Conservation (phyloP, 2,113 vertebrate species). For the Bolborhynchus lineola region DNA sequence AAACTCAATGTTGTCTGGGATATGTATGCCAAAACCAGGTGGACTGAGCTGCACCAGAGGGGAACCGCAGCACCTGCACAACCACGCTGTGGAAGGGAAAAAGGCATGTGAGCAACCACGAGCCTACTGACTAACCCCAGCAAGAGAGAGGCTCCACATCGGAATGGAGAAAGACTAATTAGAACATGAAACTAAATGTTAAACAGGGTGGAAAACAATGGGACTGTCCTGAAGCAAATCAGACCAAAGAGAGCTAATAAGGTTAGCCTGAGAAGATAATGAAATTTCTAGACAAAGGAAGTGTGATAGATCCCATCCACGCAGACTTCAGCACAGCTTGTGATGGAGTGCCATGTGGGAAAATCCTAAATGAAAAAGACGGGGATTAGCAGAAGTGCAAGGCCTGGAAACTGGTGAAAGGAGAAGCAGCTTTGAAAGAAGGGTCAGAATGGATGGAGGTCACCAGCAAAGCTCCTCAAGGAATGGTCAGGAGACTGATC, state of each 20-base stretch:
- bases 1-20: neutral
- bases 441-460: neutral
- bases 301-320: neutral
- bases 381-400: constrained; percentile 11
- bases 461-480: neutral
- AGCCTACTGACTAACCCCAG: neutral
- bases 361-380: neutral
- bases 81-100: fast-evolving
- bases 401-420: neutral
- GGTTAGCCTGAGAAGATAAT: neutral
- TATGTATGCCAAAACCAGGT: fast-evolving
- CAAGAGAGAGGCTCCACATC: neutral
- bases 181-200: neutral
- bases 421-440: neutral
- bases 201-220: neutral
- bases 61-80: neutral
- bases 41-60: neutral
- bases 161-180: neutral
- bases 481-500: constrained; percentile 16
- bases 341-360: neutral
- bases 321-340: neutral
- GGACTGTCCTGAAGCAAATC: neutral
- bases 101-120: neutral
- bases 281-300: neutral
- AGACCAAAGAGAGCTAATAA: neutral